These are phyloP conservation scores for Phocoena phocoena DNA, from an alignment of 2,113 vertebrate species.

Conservation along the genomic window DNA sequence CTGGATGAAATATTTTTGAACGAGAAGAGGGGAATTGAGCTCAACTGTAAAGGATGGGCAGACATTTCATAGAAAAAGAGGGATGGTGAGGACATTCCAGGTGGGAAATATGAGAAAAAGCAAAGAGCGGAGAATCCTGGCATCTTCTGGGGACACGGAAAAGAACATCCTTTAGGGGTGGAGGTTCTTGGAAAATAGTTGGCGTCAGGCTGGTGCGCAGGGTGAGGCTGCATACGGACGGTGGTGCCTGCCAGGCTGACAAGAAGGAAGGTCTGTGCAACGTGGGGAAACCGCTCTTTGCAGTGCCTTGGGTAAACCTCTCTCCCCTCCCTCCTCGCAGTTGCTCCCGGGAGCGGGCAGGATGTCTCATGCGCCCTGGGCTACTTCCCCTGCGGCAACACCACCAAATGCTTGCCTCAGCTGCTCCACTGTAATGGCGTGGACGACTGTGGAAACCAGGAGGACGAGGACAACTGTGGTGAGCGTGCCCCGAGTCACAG, in stretches of 20 bases:
- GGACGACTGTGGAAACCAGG: slow-evolving; percentile 94
- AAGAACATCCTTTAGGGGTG: neutral
- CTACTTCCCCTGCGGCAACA: slow-evolving; percentile 95
- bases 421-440: slow-evolving; percentile 94
- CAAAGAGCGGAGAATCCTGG: neutral
- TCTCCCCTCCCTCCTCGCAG: slow-evolving; percentile 70
- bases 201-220: neutral
- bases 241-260: no score
- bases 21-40: neutral
- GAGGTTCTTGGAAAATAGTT: neutral
- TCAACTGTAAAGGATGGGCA: neutral
- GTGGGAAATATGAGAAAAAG: neutral
- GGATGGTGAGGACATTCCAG: neutral
- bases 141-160: neutral
- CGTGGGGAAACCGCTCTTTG: accelerated
- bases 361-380: slow-evolving; percentile 88
- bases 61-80: neutral
- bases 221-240: accelerated
- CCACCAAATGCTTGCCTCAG: slow-evolving; percentile 93
- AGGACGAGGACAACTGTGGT: slow-evolving; percentile 97
- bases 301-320: neutral
- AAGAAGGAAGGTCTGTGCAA: neutral
- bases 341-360: slow-evolving; percentile 68
- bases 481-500: slow-evolving; percentile 59
- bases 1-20: neutral